phyloP scores from a whole-genome alignment of 2,797 vertebrate species.

The Molossus alvarezi region DNA sequence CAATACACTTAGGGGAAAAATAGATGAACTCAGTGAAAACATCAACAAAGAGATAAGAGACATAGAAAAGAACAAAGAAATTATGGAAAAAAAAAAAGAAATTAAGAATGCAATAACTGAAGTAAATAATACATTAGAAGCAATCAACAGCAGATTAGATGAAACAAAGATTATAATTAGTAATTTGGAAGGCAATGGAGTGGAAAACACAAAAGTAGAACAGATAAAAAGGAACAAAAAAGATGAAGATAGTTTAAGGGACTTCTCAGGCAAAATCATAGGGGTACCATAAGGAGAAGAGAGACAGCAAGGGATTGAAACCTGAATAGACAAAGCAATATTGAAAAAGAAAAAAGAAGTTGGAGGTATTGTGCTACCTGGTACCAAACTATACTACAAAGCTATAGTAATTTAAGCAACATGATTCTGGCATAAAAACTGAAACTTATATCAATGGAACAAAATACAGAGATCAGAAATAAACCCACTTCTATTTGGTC shows the following conservation, averaged over 20 bases:
- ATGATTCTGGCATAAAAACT: not conserved
- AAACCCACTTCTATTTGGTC: too few species aligned
- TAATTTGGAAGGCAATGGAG: not conserved
- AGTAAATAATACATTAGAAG: not conserved
- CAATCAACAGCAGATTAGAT: not conserved
- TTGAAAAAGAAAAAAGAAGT: not conserved
- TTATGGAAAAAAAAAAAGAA: too few species aligned
- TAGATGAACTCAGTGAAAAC: not conserved
- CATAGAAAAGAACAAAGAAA: not conserved
- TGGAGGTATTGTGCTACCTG: not conserved
- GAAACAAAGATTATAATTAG: not conserved
- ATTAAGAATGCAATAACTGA: too few species aligned
- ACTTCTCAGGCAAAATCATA: not conserved
- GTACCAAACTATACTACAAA: not conserved
- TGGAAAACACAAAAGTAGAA: not conserved
- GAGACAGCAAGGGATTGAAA: not conserved
- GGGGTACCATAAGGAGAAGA: not conserved
- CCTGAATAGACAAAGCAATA: not conserved
- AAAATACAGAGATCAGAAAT: too few species aligned
- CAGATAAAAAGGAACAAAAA: not conserved
- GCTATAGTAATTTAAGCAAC: not conserved
- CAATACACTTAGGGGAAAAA: not conserved
- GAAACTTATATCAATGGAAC: not conserved
- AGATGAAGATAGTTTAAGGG: not conserved
- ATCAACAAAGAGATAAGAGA: not conserved